A percentile compares a stretch with the other conserved stretches of the same genome.
These are phyloP conservation scores for Myrmophylax atrothorax DNA, from an alignment of 2,113 vertebrate species.

Conservation along the genomic window DNA sequence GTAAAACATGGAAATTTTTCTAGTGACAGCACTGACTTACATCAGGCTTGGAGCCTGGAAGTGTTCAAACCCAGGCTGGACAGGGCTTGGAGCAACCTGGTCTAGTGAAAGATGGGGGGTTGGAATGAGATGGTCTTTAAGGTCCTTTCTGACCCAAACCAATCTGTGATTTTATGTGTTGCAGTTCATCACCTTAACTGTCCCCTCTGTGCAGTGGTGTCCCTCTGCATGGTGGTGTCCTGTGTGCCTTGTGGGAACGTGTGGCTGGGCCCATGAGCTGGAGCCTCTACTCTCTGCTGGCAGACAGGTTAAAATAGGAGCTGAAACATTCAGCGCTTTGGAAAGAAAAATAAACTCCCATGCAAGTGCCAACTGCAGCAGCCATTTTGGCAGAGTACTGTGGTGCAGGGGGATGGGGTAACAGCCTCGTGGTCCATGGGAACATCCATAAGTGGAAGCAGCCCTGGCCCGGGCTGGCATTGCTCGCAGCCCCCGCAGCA, in stretches of 20 bases:
- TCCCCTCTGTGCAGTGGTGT: not conserved
- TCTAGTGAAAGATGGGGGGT: not conserved
- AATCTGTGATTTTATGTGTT: not conserved
- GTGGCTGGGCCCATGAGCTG: not conserved
- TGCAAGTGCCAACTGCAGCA: not conserved
- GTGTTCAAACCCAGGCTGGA: not conserved
- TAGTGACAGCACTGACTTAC: not conserved
- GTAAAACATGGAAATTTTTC: not conserved
- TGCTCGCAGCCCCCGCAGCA: rapidly evolving
- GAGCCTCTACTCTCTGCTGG: not conserved
- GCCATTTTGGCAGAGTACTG: not conserved
- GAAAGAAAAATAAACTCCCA: conserved; percentile 5
- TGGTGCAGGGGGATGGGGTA: not conserved
- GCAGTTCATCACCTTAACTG: not conserved
- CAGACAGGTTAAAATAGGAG: not conserved
- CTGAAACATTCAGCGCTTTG: not conserved
- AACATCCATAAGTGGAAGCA: not conserved
- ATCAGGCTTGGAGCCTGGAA: not conserved
- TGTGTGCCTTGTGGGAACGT: rapidly evolving
- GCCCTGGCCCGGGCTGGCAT: not conserved
- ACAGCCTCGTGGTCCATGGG: not conserved
- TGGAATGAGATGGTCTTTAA: not conserved
- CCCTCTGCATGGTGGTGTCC: rapidly evolving
- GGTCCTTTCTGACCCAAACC: not conserved
- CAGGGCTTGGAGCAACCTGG: not conserved